These are phyloP conservation scores for Pachyseris speciosa DNA, from an alignment of 64 coral and sea anemone genomes.

Conservation along the genomic window DNA sequence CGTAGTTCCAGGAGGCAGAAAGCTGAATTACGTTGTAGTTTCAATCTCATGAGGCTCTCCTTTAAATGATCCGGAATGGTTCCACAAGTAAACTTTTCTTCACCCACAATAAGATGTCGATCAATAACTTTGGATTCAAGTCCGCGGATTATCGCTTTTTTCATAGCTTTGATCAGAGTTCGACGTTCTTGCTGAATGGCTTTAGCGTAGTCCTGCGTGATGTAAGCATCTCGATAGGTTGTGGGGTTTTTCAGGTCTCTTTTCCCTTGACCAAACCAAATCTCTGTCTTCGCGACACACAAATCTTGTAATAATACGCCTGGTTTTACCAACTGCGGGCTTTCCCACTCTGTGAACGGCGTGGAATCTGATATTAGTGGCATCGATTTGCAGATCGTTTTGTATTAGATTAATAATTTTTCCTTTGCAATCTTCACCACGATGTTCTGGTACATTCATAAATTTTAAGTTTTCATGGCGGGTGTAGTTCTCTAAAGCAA, in stretches of 20 bases:
- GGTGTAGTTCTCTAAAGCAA: too few species aligned
- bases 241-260: not conserved
- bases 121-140: too few species aligned
- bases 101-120: too few species aligned
- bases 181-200: not conserved
- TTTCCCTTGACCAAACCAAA: not conserved
- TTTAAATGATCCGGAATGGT: too few species aligned
- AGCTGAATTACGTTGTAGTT: not conserved
- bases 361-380: not conserved
- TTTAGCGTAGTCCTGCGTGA: not conserved
- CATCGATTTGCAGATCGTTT: too few species aligned
- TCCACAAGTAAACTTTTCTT: too few species aligned
- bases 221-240: not conserved
- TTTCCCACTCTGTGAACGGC: slow-evolving; percentile 8
- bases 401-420: too few species aligned
- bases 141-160: too few species aligned
- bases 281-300: not conserved
- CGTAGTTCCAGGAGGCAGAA: not conserved
- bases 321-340: not conserved
- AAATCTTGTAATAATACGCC: not conserved
- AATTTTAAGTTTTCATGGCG: too few species aligned
- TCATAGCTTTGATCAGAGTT: too few species aligned
- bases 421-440: too few species aligned
- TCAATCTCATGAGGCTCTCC: not conserved
- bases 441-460: too few species aligned